Evolutionary conservation across 2,888 invertebrate genomes (phyloP).

Genomic region (Conus canariensis): DNA sequence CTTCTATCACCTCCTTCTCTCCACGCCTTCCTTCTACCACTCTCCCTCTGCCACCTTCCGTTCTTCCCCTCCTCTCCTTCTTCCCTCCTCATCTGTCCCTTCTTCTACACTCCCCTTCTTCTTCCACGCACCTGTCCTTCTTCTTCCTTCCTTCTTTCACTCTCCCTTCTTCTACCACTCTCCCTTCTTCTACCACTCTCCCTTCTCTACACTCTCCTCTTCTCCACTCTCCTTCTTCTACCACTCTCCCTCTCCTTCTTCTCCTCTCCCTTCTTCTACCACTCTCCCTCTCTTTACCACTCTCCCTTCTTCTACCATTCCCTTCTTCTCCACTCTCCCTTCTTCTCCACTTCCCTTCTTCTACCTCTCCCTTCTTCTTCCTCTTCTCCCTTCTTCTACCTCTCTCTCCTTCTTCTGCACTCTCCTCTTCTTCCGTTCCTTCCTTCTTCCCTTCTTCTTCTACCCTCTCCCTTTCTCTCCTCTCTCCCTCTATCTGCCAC

Average conservation of each 20-base stretch:
- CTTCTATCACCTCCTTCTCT: too few species aligned
- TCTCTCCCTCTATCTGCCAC: too few species aligned
- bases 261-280: neutral
- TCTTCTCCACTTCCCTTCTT: neutral
- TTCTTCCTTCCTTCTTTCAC: neutral
- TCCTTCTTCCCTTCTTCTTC: neutral
- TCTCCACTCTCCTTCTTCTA: neutral
- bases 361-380: too few species aligned
- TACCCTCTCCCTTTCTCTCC: neutral
- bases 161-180: neutral
- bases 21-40: too few species aligned
- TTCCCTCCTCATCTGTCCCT: neutral
- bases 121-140: too few species aligned
- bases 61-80: neutral
- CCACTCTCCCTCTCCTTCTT: neutral
- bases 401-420: too few species aligned
- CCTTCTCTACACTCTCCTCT: neutral
- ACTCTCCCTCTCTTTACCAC: neutral
- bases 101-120: neutral
- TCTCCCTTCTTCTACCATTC: neutral
- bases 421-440: neutral
- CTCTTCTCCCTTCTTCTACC: too few species aligned
- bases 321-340: neutral
- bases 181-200: neutral
- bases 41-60: too few species aligned